phyloP scores from a whole-genome alignment of 2,888 invertebrate genomes.

The Anthophora plumipes region DNA sequence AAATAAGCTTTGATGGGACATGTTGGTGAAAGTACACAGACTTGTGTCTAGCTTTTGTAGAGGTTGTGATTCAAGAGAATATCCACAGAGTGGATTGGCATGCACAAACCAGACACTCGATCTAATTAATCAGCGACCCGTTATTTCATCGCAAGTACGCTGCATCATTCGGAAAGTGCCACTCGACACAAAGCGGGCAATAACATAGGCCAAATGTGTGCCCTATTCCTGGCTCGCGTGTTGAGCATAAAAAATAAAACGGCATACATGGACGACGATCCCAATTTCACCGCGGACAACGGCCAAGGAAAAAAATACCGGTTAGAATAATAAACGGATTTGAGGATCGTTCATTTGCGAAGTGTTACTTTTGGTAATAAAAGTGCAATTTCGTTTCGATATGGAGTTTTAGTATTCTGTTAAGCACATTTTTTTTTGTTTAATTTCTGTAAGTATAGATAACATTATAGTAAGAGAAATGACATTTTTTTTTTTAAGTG shows the following conservation, averaged over 20 bases:
- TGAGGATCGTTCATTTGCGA: not conserved
- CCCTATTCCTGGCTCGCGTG: slow-evolving; percentile 42
- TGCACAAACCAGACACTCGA: slow-evolving; percentile 73
- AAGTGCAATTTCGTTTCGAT: not conserved
- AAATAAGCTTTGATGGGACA: slow-evolving; percentile 17
- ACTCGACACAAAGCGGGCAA: slow-evolving; percentile 70
- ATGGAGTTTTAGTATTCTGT: too few relatives aligned
- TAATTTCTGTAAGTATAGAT: too few relatives aligned
- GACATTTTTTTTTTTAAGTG: too few relatives aligned
- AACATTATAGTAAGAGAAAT: too few relatives aligned
- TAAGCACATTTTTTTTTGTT: too few relatives aligned
- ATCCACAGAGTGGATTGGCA: slow-evolving; percentile 53
- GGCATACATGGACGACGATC: not conserved
- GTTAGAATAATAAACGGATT: slow-evolving; percentile 3
- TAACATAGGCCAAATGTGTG: slow-evolving; percentile 35
- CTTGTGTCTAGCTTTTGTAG: slow-evolving; percentile 56
- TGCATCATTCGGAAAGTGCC: slow-evolving; percentile 71
- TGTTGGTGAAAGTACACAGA: slow-evolving; percentile 20
- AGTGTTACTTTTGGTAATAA: not conserved
- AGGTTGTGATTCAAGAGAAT: slow-evolving; percentile 50
- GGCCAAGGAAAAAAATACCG: not conserved
- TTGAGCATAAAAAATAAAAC: slow-evolving; percentile 44
- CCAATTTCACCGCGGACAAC: not conserved
- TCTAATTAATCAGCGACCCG: slow-evolving; percentile 80
- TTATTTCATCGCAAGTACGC: slow-evolving; percentile 67